Percentiles rank a stretch among this genome's conserved stretches.
phyloP scores from a whole-genome alignment of 2,113 vertebrate genomes.

The Taurulus bubalis region DNA sequence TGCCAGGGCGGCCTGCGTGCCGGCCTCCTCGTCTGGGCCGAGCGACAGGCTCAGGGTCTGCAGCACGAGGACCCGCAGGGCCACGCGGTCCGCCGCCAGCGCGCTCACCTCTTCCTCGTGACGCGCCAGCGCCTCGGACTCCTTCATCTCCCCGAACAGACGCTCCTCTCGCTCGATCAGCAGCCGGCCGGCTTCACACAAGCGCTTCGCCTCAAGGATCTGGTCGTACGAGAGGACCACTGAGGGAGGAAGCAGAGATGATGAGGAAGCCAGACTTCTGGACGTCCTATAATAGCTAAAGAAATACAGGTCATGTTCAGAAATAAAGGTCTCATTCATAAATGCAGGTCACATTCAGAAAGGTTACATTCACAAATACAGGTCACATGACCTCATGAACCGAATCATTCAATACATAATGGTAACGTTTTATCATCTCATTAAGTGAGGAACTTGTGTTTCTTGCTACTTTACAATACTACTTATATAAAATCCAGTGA shows the following conservation, averaged over 20 bases:
- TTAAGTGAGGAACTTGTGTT: too few species aligned
- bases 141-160: slow-evolving; percentile 58
- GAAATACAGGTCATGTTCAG: not conserved
- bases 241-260: slow-evolving; percentile 27
- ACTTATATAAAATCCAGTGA: too few species aligned
- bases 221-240: slow-evolving; percentile 57
- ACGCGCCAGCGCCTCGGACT: slow-evolving; percentile 45
- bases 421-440: too few species aligned
- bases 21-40: slow-evolving; percentile 8
- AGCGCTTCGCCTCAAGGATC: slow-evolving; percentile 27
- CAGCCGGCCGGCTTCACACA: slow-evolving; percentile 61
- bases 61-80: slow-evolving; percentile 78
- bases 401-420: too few species aligned
- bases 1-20: slow-evolving; percentile 70
- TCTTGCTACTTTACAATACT: too few species aligned
- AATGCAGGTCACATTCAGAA: too few species aligned
- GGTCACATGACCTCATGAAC: too few species aligned
- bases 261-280: not conserved
- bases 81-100: slow-evolving; percentile 66
- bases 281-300: rapidly evolving
- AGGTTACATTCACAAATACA: too few species aligned
- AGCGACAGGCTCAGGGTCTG: slow-evolving; percentile 80
- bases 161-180: slow-evolving; percentile 84
- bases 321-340: too few species aligned
- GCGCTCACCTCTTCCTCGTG: slow-evolving; percentile 73